These are phyloP conservation scores for Alethe diademata DNA, from an alignment of 2,113 vertebrate genomes.

Conservation along the genomic window DNA sequence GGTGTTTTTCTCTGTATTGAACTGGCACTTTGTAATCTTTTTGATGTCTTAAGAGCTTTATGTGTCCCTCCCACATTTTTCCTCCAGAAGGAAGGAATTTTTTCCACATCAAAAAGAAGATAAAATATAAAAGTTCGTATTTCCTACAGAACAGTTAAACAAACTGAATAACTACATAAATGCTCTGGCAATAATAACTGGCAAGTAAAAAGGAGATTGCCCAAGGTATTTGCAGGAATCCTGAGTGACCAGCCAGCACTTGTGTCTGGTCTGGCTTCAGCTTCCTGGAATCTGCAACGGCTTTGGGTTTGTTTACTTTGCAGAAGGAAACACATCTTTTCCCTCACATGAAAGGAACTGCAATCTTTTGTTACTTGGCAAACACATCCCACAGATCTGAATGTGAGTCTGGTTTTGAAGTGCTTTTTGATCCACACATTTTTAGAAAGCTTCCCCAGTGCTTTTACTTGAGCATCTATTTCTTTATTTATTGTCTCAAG, in stretches of 20 bases:
- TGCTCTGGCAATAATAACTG: not conserved
- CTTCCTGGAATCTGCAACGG: not conserved
- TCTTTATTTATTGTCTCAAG: not conserved
- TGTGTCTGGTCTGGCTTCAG: not conserved
- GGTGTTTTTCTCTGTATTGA: not conserved
- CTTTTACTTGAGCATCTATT: not conserved
- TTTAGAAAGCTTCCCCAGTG: not conserved
- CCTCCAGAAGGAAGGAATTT: not conserved
- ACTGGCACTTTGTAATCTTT: not conserved
- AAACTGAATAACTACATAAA: not conserved
- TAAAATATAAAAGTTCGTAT: not conserved
- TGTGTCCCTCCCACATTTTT: not conserved
- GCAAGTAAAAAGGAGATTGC: not conserved
- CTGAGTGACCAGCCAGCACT: not conserved
- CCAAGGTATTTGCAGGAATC: not conserved
- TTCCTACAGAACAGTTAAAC: not conserved
- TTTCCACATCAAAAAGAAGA: not conserved
- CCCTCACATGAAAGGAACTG: not conserved
- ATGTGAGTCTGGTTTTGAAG: not conserved
- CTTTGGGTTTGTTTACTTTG: not conserved
- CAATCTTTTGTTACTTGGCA: not conserved
- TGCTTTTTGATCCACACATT: not conserved
- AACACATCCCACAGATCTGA: not conserved
- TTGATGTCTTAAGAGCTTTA: not conserved
- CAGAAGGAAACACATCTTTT: not conserved